These are phyloP conservation scores for Paguma larvata DNA, from an alignment of 2,797 vertebrate species.

Conservation along the genomic window DNA sequence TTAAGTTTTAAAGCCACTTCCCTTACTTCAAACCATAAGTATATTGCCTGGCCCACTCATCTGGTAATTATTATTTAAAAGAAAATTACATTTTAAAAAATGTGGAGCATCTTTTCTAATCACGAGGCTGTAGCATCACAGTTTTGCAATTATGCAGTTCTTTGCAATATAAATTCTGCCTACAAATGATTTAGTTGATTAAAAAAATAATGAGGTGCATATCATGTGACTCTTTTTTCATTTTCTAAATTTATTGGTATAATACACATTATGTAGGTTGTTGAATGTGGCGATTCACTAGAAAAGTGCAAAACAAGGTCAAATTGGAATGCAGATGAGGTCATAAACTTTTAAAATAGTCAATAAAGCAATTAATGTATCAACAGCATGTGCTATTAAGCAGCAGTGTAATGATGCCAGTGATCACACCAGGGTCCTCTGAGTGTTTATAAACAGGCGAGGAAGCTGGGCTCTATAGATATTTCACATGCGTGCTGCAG, in stretches of 20 bases:
- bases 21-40: background rate
- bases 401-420: slow-evolving; percentile 60
- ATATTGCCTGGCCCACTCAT: background rate
- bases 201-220: slow-evolving; percentile 75
- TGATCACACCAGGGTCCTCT: slow-evolving; percentile 74
- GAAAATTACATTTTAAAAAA: slow-evolving; percentile 36
- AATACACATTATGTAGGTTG: slow-evolving; percentile 82
- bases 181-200: slow-evolving; percentile 77
- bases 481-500: slow-evolving; percentile 7
- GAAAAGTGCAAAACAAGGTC: slow-evolving; percentile 85
- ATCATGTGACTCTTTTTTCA: slow-evolving; percentile 75
- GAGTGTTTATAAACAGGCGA: slow-evolving; percentile 61
- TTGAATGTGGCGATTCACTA: slow-evolving; percentile 79
- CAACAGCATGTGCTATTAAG: slow-evolving; percentile 84
- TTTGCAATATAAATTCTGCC: slow-evolving; percentile 62
- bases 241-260: slow-evolving; percentile 77
- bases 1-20: background rate
- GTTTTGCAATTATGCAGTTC: slow-evolving; percentile 60
- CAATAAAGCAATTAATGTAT: slow-evolving; percentile 92
- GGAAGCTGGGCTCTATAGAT: slow-evolving; percentile 27
- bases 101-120: slow-evolving; percentile 30
- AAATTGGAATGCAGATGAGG: slow-evolving; percentile 80
- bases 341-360: slow-evolving; percentile 86
- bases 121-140: background rate
- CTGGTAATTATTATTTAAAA: slow-evolving; percentile 67